Percentiles rank a stretch among this genome's conserved stretches.
Conservation (phyloP, 2,888 invertebrate species). For the Eilema griseolum region DNA sequence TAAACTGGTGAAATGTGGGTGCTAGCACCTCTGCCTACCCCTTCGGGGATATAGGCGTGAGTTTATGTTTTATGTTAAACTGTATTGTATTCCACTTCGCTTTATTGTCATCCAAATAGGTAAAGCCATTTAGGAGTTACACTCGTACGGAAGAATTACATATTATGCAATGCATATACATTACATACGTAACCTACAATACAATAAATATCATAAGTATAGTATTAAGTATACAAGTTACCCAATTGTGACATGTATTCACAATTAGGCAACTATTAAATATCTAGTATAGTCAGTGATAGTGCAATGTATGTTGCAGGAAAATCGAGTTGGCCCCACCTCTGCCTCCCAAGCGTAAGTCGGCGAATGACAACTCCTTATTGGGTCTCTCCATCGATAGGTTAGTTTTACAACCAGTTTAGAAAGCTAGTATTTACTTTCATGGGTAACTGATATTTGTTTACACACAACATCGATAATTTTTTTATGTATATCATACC, state of each 20-base stretch:
- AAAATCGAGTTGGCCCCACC: constrained; percentile 91
- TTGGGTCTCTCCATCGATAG: constrained; percentile 88
- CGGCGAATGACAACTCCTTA: constrained; percentile 82
- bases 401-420: constrained; percentile 71
- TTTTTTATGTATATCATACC: not conserved
- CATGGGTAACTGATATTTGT: constrained; percentile 12
- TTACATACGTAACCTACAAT: not conserved
- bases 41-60: too few species aligned
- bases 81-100: too few species aligned
- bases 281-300: constrained; percentile 52
- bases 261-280: not conserved
- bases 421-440: constrained; percentile 34
- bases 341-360: constrained; percentile 91
- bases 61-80: too few species aligned
- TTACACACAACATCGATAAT: not conserved
- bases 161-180: not conserved
- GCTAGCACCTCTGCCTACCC: too few species aligned
- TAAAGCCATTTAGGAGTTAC: too few species aligned
- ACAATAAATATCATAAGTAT: not conserved
- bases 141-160: too few species aligned
- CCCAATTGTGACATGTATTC: not conserved
- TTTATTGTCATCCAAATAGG: too few species aligned
- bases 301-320: constrained; percentile 76
- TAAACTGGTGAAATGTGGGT: too few species aligned
- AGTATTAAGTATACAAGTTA: not conserved